Base-by-base conservation (phyloP, 2,113 vertebrate genomes). In the Ochotona princeps region DNA sequence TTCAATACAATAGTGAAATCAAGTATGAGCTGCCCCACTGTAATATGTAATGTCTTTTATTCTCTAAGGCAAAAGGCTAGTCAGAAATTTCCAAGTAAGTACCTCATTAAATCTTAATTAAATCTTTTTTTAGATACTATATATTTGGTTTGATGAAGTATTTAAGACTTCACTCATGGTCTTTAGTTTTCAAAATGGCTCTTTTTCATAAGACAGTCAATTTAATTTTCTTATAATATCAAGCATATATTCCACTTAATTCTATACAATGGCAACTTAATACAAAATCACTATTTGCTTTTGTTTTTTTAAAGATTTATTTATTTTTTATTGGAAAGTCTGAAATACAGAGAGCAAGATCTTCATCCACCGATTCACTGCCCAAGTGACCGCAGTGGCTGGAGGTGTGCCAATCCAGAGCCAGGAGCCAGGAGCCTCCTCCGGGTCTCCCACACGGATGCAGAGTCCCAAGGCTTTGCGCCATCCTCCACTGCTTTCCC, bases 31-130 rank as follows among this genome's bases (percentile, higher is more conserved):
- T 99, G 99, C 95, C 99, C 99, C 74, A 99, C 99, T n/a, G 97
- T 99, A 25, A 99, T 99, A 99, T 99, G 99, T 97, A 99, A 99
- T 60, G 97, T 99, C 91, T 99, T 99, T 97, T 99, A 98, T 96
- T 99, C 99, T 74, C 97, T 99, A 91, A 98, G 99, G 92, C 98
- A 99, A 83, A 98, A 99, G 97, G 99, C 99, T 96, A 98, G 98
- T 85, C 98, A 99, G 88, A 98, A 98, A 87, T 99, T 99, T 97
- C 98, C 99, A 97, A 99, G 99, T 99, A 98, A 99, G 98, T 97
- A 38, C 90, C 69, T 87, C 44, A n/a, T n/a, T n/a, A n/a, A n/a
- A n/a, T n/a, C n/a, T n/a, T 90, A 81, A 79, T 73, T 95, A 83
- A 72, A 83, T 83, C 74, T 70, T 38, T 94, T 65, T 61, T 21